Base-by-base conservation (phyloP, 2,113 vertebrate genomes). In the Heliornis fulica region DNA sequence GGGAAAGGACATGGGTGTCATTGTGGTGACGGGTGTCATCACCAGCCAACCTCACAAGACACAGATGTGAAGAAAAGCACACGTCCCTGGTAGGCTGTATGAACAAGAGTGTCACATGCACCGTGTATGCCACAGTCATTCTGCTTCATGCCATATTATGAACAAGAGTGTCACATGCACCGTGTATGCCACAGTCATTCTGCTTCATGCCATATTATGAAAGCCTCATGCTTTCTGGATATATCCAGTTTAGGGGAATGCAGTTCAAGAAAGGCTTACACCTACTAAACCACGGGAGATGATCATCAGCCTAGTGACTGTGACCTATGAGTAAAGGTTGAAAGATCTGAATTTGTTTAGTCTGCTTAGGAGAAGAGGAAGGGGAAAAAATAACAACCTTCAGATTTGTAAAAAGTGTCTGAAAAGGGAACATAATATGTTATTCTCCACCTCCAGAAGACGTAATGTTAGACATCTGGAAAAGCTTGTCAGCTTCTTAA, bases 291-390 rank as follows among this genome's bases (percentile, higher is more conserved):
- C 11, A 2, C 14, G 53, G 57, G 75, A 74, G 50, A 75, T 70
- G 31, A 70, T 70, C 64, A 85, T 53, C 75, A 88, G 48, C 63
- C n/a, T 29, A 16, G 53, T 76, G 90, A 80, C 48, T n/a, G 13
- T 54, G 83, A 80, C 71, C 79, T 88, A 69, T 45, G 41, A 90
- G 54, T 48, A 51, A 85, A 94, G 36, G 36, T 61, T 65, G 71
- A 77, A 80, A 90, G 77, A 83, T 72, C 40, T 72, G 41, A 48
- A 61, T 76, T 90, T 94, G 45, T 90, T 94, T 90, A 80, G 82
- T 83, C 82, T 92, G 45, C n/a, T 48, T 76, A 13, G 81, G 21
- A 80, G 74, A 91, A 54, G 48, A 95, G 60, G 65, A 63, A 91
- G 71, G 36, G 36, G 40, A 53, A 76, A 88, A 63, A 1, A 13